Base-by-base conservation (phyloP, 2,113 vertebrate genomes). In the Otolemur garnettii region DNA sequence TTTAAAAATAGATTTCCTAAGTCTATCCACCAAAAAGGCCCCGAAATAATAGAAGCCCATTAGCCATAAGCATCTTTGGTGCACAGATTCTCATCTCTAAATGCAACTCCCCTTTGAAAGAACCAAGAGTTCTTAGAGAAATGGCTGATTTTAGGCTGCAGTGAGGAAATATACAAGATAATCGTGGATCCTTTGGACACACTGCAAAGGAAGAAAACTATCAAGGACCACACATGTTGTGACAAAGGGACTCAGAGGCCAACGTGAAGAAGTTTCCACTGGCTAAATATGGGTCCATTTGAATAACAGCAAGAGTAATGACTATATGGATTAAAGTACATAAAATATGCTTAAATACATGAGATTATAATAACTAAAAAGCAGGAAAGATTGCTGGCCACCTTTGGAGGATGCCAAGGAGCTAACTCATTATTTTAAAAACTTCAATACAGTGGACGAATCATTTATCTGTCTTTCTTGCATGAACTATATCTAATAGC, bases 391-490 rank as follows among this genome's bases (percentile, higher is more conserved):
- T 55, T 35, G 62, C 4, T 53, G 38, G 14, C 7, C 5, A 88
- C 30, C 13, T 95, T 95, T 95, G 69, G 62, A 91, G 26, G 38
- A 69, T 74, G 12, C 33, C 68, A 66, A 60, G 17, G 28, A 71
- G 21, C 22, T 42, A 88, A 59, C 19, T 74, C 17, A 22, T 42
- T 93, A 60, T 96, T 75, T 81, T 72, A 35, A 75, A 86, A 93
- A 81, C 7, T 87, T 75, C 80, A 74, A 38, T 18, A 66, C 0
- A 81, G 18, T 45, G 1, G 13, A 21, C 87, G 45, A 92, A 45
- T 94, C 35, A 77, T 87, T 94, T 68, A 62, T 90, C 74, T 82
- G 33, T 11, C 42, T 91, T 97, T 87, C 42, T 95, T 74, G 62
- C 22, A 13, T 60, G 13, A 93, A n/a, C 50, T 90, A 0, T 69